phyloP scores from a whole-genome alignment of 1,140 invertebrate species.

The Mamestra configurata region DNA sequence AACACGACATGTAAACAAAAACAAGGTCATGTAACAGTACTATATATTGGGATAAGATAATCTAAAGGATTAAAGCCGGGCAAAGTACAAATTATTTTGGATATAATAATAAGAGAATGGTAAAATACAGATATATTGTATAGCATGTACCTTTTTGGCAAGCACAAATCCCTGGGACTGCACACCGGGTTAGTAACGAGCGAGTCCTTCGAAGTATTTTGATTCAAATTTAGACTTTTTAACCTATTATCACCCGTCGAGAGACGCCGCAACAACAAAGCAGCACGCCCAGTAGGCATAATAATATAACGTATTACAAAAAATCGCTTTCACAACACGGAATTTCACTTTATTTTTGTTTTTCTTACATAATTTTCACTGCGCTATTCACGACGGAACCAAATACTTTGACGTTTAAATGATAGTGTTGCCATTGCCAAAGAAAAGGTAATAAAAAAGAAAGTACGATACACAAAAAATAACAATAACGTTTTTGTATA shows the following conservation, averaged over 20 bases:
- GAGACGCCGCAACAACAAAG: constrained; percentile 79
- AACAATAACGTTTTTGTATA: no score
- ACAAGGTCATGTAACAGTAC: constrained; percentile 62
- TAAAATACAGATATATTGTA: neutral
- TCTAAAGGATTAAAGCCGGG: neutral
- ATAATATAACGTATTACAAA: constrained; percentile 59
- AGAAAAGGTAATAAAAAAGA: neutral
- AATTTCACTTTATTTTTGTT: constrained; percentile 57
- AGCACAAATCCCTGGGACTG: constrained; percentile 74
- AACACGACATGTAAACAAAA: constrained; percentile 66
- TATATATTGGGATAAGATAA: neutral
- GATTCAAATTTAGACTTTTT: constrained; percentile 79
- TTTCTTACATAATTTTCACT: constrained; percentile 55
- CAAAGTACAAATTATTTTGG: neutral
- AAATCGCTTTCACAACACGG: constrained; percentile 47
- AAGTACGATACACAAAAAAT: neutral
- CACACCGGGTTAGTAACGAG: constrained; percentile 69
- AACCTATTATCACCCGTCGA: constrained; percentile 82
- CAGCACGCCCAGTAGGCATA: constrained; percentile 84
- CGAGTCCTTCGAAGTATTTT: constrained; percentile 74
- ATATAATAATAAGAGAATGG: neutral
- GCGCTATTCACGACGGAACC: constrained; percentile 35
- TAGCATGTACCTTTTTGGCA: constrained; percentile 76
- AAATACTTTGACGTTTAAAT: constrained; percentile 51
- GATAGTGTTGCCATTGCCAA: constrained; percentile 23